phyloP scores from a whole-genome alignment of 2,888 invertebrate genomes.

The Leptinotarsa rubiginosa region DNA sequence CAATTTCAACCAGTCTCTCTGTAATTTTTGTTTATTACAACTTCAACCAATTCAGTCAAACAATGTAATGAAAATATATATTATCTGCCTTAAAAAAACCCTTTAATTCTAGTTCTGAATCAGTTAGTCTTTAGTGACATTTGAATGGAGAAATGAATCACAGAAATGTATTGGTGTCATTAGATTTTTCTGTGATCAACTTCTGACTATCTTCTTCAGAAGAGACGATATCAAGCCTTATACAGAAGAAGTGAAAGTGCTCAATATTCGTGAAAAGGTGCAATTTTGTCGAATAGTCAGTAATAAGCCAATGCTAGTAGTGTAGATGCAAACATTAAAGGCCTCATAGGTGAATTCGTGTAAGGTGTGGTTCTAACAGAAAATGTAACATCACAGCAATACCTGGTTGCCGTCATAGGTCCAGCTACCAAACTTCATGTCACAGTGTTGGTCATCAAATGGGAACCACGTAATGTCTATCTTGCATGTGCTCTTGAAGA shows the following conservation, averaged over 20 bases:
- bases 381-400: conserved; percentile 65
- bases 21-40: too few relatives aligned
- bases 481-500: conserved; percentile 99
- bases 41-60: too few relatives aligned
- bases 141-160: too few relatives aligned
- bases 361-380: conserved; percentile 44
- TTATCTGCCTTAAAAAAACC: too few relatives aligned
- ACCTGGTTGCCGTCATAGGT: conserved; percentile 98
- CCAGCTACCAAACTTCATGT: conserved; percentile 99
- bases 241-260: not conserved
- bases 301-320: conserved; percentile 22
- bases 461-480: conserved; percentile 99
- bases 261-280: conserved; percentile 9
- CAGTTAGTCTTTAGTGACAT: too few relatives aligned
- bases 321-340: conserved; percentile 26
- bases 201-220: not conserved
- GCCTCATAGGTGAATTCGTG: conserved; percentile 9
- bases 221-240: not conserved
- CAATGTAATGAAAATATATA: too few relatives aligned
- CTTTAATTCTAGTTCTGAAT: too few relatives aligned
- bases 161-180: too few relatives aligned
- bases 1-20: too few relatives aligned
- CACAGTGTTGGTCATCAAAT: conserved; percentile 99
- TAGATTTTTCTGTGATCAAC: too few relatives aligned
- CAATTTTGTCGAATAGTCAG: conserved; percentile 1